A percentile compares a stretch with the other conserved stretches of the same genome.
phyloP scores from a whole-genome alignment of 1,140 invertebrate genomes.

The Megathymus violae region DNA sequence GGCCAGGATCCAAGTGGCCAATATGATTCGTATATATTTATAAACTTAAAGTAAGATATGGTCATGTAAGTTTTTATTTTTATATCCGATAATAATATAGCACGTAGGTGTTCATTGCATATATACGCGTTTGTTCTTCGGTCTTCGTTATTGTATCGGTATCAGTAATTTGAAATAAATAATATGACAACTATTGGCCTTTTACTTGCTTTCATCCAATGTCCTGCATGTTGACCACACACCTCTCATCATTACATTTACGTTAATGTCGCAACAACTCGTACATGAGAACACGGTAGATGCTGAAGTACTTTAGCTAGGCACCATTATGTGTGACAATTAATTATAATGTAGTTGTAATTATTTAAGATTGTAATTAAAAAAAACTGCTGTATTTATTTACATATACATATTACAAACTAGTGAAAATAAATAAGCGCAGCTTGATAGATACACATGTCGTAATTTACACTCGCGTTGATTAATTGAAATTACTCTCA shows the following conservation, averaged over 20 bases:
- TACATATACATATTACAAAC: too few species aligned
- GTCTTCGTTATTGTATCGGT: slow-evolving; percentile 68
- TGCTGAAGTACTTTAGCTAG: not conserved
- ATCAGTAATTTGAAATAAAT: slow-evolving; percentile 72
- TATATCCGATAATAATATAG: slow-evolving; percentile 63
- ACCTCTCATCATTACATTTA: not conserved
- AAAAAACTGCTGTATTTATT: not conserved
- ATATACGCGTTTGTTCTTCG: slow-evolving; percentile 51
- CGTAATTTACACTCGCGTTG: too few species aligned
- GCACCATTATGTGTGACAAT: not conserved
- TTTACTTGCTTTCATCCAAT: slow-evolving; percentile 63
- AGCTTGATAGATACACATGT: not conserved
- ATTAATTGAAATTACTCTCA: too few species aligned
- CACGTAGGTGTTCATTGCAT: slow-evolving; percentile 48
- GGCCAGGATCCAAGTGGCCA: slow-evolving; percentile 37
- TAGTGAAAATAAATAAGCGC: not conserved
- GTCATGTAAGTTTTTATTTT: slow-evolving; percentile 75
- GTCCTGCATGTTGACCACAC: slow-evolving; percentile 60
- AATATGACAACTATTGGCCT: slow-evolving; percentile 70
- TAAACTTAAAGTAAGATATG: slow-evolving; percentile 50
- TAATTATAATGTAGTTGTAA: not conserved
- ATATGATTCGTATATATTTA: slow-evolving; percentile 47
- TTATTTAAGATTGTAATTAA: not conserved
- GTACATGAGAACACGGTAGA: not conserved
- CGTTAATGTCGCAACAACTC: too few species aligned